phyloP scores from a whole-genome alignment of 1,140 invertebrate genomes.

The Brachionus manjavacas region DNA sequence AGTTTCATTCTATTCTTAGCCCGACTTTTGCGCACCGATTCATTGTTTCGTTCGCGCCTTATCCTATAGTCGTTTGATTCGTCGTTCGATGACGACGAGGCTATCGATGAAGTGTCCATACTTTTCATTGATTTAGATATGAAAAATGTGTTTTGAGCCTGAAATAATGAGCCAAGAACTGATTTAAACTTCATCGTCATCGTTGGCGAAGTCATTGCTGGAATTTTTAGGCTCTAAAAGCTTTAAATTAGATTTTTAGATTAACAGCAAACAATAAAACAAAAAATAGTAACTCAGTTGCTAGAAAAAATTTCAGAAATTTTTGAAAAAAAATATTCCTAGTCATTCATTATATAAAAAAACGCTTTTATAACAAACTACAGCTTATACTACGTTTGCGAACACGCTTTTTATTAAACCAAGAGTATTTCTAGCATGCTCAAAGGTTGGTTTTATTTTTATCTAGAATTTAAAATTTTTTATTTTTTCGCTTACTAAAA shows the following conservation, averaged over 20 bases:
- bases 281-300: background rate
- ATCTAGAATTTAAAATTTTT: background rate
- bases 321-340: background rate
- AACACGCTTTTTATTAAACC: background rate
- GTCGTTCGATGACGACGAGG: background rate
- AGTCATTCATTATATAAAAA: conserved; percentile 14
- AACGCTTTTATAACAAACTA: background rate
- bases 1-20: conserved; percentile 39
- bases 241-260: background rate
- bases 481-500: background rate
- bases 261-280: background rate
- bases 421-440: conserved; percentile 13
- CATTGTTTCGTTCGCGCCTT: conserved; percentile 12
- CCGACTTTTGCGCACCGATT: conserved; percentile 33
- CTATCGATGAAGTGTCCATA: conserved; percentile 24
- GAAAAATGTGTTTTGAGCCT: conserved; percentile 36
- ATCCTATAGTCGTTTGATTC: conserved; percentile 9
- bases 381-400: background rate
- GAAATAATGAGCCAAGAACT: conserved; percentile 31
- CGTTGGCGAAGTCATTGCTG: conserved; percentile 8
- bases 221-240: background rate
- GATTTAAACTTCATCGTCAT: conserved; percentile 41
- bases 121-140: conserved; percentile 37
- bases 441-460: conserved; percentile 33
- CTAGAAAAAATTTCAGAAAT: background rate